phyloP scores from a whole-genome alignment of 2,113 vertebrate species.

The Campylomormyrus tamandua region DNA sequence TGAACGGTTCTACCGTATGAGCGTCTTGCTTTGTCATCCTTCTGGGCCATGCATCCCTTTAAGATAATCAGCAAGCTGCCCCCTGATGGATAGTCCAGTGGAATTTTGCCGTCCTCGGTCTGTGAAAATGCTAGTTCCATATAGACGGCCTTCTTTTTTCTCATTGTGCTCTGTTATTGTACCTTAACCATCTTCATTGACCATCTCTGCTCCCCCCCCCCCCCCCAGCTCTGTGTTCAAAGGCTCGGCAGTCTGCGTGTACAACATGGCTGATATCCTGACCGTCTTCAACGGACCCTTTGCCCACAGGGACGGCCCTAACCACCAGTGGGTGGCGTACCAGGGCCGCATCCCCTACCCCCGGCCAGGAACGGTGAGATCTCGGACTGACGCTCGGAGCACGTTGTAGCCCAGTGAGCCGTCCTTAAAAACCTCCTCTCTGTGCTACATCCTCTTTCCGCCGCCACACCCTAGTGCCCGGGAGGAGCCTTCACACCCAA shows the following conservation, averaged over 20 bases:
- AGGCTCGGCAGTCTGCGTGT: slow-evolving; percentile 94
- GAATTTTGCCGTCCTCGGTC: slow-evolving; percentile 22
- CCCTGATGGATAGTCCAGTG: slow-evolving; percentile 15
- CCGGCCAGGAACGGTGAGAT: slow-evolving; percentile 89
- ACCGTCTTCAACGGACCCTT: slow-evolving; percentile 97
- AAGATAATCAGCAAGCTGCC: slow-evolving; percentile 23
- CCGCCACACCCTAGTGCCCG: slow-evolving; percentile 67
- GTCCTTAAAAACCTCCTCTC: not conserved
- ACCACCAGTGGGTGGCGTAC: slow-evolving; percentile 89
- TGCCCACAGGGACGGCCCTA: slow-evolving; percentile 91
- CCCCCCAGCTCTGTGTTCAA: slow-evolving; percentile 85
- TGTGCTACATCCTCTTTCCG: not conserved
- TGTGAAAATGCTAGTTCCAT: slow-evolving; percentile 9
- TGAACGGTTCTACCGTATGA: slow-evolving; percentile 33
- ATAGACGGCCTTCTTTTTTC: not conserved
- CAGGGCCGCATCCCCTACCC: slow-evolving; percentile 95
- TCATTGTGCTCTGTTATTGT: not conserved
- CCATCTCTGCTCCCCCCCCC: not conserved
- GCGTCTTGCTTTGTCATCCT: slow-evolving; percentile 26
- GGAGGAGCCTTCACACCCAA: slow-evolving; percentile 95
- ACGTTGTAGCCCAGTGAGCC: not conserved
- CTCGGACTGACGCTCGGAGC: not conserved
- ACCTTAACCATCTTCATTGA: not conserved
- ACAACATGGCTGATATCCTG: slow-evolving; percentile 92
- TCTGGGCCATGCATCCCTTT: slow-evolving; percentile 36